Base-by-base conservation (phyloP, 2,888 invertebrate genomes). In the Pseudeuparius sepicola region DNA sequence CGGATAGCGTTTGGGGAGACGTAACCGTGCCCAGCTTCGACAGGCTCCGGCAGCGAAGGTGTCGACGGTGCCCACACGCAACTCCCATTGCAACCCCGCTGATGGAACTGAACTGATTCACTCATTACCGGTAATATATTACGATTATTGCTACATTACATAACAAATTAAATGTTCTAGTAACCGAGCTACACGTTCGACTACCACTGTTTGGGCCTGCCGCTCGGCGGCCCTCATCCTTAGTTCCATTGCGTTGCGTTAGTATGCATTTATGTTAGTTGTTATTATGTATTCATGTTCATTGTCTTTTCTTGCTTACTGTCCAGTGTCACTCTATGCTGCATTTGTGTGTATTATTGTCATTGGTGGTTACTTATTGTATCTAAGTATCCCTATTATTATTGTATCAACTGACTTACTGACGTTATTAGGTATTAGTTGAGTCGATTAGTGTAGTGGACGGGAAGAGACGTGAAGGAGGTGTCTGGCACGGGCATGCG, bases 291-390 rank as follows among this genome's bases (percentile, higher is more conserved):
- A n/a, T n/a, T n/a, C n/a, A n/a, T 52, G 49, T 53, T 53, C 44
- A 48, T 52, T 53, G 53, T 55, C 54, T 52, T 53, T 53, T 54
- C 56, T 63, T 62, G 61, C 61, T 62, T 62, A 60, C 51, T 63
- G 63, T 63, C 61, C 61, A 61, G 61, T 63, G 61, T 63, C 60
- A 61, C 57, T 57, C 42, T 43, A 43, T 59, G 59, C 60, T 52
- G 57, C 57, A 60, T 60, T 60, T 61, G 57, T 61, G 59, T 61
- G 57, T 57, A 57, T 58, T 53, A 58, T 61, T 61, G 60, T 60
- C 55, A 58, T 43, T 57, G 55, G 53, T 60, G 57, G 59, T 61
- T 60, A 59, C 59, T 60, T 43, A 43, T 36, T 61, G 56, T 61
- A 60, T 51, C 49, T 49, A 56, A 55, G 56, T 59, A 54, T 55